Base-by-base conservation (phyloP, 2,888 invertebrate genomes). In the Drosophila setosimentum region DNA sequence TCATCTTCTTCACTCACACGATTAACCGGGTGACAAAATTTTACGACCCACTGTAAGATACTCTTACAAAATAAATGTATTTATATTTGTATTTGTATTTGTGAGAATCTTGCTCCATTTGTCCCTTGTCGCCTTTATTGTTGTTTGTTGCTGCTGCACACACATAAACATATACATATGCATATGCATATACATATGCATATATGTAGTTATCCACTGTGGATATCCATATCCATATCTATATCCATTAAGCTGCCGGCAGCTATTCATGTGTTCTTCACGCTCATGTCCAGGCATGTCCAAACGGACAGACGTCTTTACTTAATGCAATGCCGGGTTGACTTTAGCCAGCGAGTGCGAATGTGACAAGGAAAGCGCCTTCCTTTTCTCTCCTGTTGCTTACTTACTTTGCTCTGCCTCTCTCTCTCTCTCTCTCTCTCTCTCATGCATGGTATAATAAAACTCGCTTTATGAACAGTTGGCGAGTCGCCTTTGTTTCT, bases 251-350 rank as follows among this genome's bases (percentile, higher is more conserved):
- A 74, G 85, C 84, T 87, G 89, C 87, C 83, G 78, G 84, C 85
- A 89, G 89, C 89, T 82, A 89, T 85, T 89, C 85, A 83, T 85
- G 85, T 89, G 89, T 89, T 84, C 87, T 89, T 84, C 87, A 69
- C 87, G 84, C 84, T 85, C 79, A 73, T 81, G 89, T 85, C 84
- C 84, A 85, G 87, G 83, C 87, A 69, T 73, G 88, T 80, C 72
- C 73, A 68, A 76, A 8, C 24, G 24, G 45, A 45, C 78, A 68
- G 75, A 71, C 86, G 77, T 73, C 45, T 84, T 88, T 73, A 83
- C 87, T 88, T 84, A 84, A 84, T 84, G 83, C 83, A 84, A 86
- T 70, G 76, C 51, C 57, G 35, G 48, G 48, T 64, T 62, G 75
- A 54, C 66, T 66, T 59, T 32, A 50, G 29, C 29, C 30, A 48